Evolutionary conservation across 2,113 vertebrate species (phyloP).

Genomic region (Callocephalon fimbriatum): DNA sequence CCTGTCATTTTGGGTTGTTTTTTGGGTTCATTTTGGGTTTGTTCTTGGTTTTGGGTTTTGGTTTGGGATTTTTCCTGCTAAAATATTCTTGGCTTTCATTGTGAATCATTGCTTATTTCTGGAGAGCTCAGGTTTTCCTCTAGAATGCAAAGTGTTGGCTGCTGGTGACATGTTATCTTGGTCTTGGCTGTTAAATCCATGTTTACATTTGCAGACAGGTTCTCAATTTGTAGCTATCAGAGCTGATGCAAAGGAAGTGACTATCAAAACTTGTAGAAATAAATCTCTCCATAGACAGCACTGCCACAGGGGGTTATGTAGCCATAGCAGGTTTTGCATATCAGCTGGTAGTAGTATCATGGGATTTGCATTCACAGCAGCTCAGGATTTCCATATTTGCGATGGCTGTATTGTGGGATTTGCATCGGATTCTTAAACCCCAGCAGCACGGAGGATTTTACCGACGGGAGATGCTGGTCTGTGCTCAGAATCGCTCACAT

Average conservation of each 20-base stretch:
- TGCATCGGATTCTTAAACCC: conserved; percentile 37
- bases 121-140: not conserved
- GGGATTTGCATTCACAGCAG: conserved; percentile 54
- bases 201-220: not conserved
- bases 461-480: not conserved
- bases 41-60: not conserved
- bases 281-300: not conserved
- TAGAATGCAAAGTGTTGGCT: not conserved
- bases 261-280: not conserved
- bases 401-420: conserved; percentile 28
- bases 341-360: not conserved
- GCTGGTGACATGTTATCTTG: not conserved
- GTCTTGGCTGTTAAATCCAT: conserved; percentile 7
- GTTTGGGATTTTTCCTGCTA: not conserved
- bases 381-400: conserved; percentile 62
- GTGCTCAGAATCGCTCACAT: not conserved
- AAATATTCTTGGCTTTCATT: not conserved
- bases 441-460: not conserved
- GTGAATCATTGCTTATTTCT: not conserved
- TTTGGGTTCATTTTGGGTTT: not conserved
- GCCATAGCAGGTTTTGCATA: conserved; percentile 40
- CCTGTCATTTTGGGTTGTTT: not conserved
- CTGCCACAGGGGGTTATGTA: not conserved
- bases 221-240: conserved; percentile 24
- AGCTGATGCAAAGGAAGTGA: conserved; percentile 27